These are phyloP conservation scores for Chromis chromis DNA, from an alignment of 2,797 vertebrate species.

Conservation along the genomic window DNA sequence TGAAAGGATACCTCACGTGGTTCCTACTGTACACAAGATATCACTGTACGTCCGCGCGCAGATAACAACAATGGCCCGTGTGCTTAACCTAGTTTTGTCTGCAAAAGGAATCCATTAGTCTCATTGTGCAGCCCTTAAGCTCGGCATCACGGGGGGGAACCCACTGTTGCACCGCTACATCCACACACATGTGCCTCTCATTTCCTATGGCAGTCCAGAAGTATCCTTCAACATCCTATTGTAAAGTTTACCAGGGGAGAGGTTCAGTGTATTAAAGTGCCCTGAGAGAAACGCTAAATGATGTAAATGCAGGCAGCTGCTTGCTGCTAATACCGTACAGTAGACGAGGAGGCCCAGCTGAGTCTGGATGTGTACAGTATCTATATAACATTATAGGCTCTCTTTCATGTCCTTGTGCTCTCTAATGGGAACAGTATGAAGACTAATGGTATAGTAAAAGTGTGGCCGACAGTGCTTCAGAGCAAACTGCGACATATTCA, in stretches of 20 bases:
- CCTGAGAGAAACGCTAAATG: conserved; percentile 87
- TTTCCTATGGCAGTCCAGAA: conserved; percentile 80
- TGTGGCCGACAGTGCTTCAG: conserved; percentile 83
- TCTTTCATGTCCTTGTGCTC: conserved; percentile 92
- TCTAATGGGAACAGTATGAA: conserved; percentile 96
- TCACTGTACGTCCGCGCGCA: conserved; percentile 45
- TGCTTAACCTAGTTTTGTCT: conserved; percentile 75
- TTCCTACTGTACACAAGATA: conserved; percentile 45
- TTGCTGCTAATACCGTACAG: conserved; percentile 87
- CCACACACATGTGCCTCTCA: conserved; percentile 83
- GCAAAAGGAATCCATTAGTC: conserved; percentile 84
- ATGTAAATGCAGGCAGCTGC: conserved; percentile 94
- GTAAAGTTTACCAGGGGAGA: conserved; percentile 91
- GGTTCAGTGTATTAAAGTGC: conserved; percentile 88
- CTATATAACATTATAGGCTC: conserved; percentile 90
- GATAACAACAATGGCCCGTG: conserved; percentile 76
- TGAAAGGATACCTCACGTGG: conserved; percentile 56
- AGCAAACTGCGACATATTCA: conserved; percentile 28
- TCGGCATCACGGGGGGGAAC: conserved; percentile 67
- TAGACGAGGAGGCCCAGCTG: conserved; percentile 76
- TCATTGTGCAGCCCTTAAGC: conserved; percentile 77
- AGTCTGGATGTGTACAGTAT: conserved; percentile 77
- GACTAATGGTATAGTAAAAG: conserved; percentile 88
- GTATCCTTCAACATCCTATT: conserved; percentile 87
- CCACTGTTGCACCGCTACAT: conserved; percentile 62